Percentiles rank a stretch among this genome's conserved stretches.
Evolutionary conservation across 2,113 vertebrate species (phyloP).

Genomic region (Centropristis striata): DNA sequence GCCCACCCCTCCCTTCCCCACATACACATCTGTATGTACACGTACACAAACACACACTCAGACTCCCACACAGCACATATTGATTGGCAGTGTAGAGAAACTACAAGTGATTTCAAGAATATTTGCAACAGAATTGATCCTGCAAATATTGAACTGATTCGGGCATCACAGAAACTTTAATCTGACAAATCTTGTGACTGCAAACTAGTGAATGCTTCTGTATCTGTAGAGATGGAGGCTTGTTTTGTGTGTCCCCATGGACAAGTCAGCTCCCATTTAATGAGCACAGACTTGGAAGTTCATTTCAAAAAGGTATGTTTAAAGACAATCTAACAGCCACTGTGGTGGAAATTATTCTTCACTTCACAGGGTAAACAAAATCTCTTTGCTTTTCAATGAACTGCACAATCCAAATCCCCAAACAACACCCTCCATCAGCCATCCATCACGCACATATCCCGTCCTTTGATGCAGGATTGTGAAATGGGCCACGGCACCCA

Average conservation of each 20-base stretch:
- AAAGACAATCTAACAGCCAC: constrained; percentile 7
- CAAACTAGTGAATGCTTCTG: too few species aligned
- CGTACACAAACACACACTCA: too few species aligned
- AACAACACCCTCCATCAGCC: constrained; percentile 28
- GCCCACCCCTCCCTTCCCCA: too few species aligned
- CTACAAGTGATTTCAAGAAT: too few species aligned
- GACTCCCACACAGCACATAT: too few species aligned
- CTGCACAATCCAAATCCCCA: constrained; percentile 36
- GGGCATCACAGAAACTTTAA: too few species aligned
- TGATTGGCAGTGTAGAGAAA: too few species aligned
- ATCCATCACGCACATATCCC: constrained; percentile 33
- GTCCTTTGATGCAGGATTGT: constrained; percentile 47
- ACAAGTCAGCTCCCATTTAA: neutral
- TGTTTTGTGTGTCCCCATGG: neutral
- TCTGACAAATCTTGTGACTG: too few species aligned
- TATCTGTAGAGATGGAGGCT: neutral
- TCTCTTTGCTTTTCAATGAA: constrained; percentile 18
- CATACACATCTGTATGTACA: too few species aligned
- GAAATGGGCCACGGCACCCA: constrained; percentile 32
- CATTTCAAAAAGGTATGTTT: neutral
- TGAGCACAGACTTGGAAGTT: neutral
- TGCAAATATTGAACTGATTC: too few species aligned
- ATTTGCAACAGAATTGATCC: too few species aligned
- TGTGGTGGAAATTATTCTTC: constrained; percentile 27
- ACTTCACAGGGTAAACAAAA: constrained; percentile 31